Evolutionary conservation across 1,140 invertebrate species (phyloP), one percentile per base, ranked within the genome.

Genomic region (Sminthurinus signatus): DNA sequence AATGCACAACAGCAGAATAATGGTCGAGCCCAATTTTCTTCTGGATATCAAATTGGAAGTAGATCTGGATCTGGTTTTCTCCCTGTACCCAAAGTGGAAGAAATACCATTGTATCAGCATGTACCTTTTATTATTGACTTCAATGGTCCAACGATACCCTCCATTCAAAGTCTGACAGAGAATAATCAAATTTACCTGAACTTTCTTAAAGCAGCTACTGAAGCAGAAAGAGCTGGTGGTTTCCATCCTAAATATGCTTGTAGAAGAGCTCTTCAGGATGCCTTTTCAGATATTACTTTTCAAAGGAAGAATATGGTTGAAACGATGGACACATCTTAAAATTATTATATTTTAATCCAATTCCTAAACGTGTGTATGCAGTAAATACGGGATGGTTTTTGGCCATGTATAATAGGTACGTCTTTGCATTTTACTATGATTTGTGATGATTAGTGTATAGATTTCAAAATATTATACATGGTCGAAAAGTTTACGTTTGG

Each of bases 231-330:
- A 68, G 93, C 92, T 21, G 93, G 93, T 44, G 96, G 96, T 2
- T 98, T 89, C 76, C 82, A 84, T 31, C 81, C 88, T 2, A 83
- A 83, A 5, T 79, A 93, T 64, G 90, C 90, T 2, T 96, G 93
- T 76, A 78, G 88, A 56, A 78, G 94, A 72, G 93, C 92, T 0
- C 76, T 98, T 12, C 88, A 95, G 77, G 93, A 97, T 76, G 88
- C 93, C 0, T 82, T 96, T 73, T 52, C 44, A 17, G 56, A 67
- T 58, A 62, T 67, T 52, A 55, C 55, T 31, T 58, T 62, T n/a
- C n/a, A n/a, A n/a, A n/a, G n/a, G n/a, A n/a, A n/a, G n/a, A n/a
- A n/a, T n/a, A n/a, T n/a, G n/a, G n/a, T n/a, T n/a, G n/a, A n/a
- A n/a, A n/a, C n/a, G n/a, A n/a, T n/a, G n/a, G n/a, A n/a, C n/a